Evolutionary conservation across 2,888 invertebrate species (phyloP), one percentile per base, ranked within the genome.

Genomic region (Listrodromus nycthemerus): DNA sequence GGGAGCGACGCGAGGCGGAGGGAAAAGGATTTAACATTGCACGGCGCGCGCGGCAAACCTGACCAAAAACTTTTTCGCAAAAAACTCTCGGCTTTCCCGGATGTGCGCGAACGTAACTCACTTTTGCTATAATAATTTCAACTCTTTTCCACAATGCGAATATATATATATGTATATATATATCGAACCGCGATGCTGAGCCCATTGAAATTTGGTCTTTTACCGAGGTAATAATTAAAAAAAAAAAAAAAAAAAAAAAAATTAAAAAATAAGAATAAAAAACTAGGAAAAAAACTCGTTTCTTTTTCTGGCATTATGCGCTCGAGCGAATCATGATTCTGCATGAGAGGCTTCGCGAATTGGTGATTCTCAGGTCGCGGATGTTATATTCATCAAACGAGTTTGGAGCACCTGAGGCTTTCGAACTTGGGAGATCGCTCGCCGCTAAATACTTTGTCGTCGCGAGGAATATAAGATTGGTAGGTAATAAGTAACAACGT

Each of bases 401-500:
- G 37, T 73, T 73, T 21, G 7, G 41, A 13, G 61, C 41, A 61
- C 67, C 19, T 21, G 37, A 63, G 65, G 58, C 27, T 73, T 79
- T 71, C 61, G 41, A 73, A 69, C 73, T 61, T 71, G 33, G 21
- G 19, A 52, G 52, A 65, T 63, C 19, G 50, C 66, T 63, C 5
- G 66, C 71, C 65, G 45, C 67, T 78, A 82, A 77, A 73, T 61
- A 78, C 61, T 77, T 73, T 77, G 82, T 82, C 73, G 66, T 67
- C 73, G 61, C 45, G 66, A 58, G n/a, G 61, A 21, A 13, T 37
- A 8, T 2, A 6, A 61, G 77, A 61, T 37, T 52, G 45, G 37
- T 10, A 8, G 37, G 37, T 8, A 37, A 37, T 65, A 55, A 33
- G n/a, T 71, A 67, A 82, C 73, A 58, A 81, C 6, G 24, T 69